A percentile compares a stretch with the other conserved stretches of the same genome.
phyloP scores from a whole-genome alignment of 2,113 vertebrate genomes.

The Glareola pratincola region DNA sequence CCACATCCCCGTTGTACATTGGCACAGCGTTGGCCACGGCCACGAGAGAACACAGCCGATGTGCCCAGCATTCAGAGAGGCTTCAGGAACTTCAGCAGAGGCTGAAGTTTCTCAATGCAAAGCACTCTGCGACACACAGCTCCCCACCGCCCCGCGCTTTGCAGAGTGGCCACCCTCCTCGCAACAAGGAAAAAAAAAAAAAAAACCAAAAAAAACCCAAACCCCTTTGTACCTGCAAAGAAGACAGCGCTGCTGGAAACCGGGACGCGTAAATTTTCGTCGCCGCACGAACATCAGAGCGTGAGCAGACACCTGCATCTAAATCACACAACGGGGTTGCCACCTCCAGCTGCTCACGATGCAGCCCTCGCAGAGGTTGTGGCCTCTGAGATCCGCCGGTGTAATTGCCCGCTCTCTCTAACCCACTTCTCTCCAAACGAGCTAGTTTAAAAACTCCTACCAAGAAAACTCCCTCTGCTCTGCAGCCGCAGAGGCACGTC shows the following conservation, averaged over 20 bases:
- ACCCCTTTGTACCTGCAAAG: background rate
- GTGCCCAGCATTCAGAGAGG: no score
- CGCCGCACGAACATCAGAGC: slow-evolving; percentile 20
- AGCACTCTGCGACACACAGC: background rate
- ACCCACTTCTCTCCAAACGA: background rate
- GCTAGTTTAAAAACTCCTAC: background rate
- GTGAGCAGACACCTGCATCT: slow-evolving; percentile 35
- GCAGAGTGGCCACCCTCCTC: background rate
- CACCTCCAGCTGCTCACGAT: slow-evolving; percentile 44
- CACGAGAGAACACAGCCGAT: background rate
- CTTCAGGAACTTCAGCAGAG: no score
- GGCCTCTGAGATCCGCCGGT: background rate
- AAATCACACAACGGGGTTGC: slow-evolving; percentile 38
- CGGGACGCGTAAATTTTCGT: background rate
- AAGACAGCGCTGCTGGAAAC: background rate
- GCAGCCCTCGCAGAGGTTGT: slow-evolving; percentile 9
- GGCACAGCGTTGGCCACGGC: background rate
- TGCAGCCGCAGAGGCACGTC: background rate
- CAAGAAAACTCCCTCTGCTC: background rate
- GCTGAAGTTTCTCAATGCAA: background rate
- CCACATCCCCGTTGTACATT: background rate
- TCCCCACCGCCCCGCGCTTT: background rate
- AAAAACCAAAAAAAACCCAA: no score
- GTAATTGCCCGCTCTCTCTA: slow-evolving; percentile 14
- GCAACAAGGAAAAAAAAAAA: background rate